Conservation (phyloP, 2,113 vertebrate genomes). For the Daubentonia madagascariensis region DNA sequence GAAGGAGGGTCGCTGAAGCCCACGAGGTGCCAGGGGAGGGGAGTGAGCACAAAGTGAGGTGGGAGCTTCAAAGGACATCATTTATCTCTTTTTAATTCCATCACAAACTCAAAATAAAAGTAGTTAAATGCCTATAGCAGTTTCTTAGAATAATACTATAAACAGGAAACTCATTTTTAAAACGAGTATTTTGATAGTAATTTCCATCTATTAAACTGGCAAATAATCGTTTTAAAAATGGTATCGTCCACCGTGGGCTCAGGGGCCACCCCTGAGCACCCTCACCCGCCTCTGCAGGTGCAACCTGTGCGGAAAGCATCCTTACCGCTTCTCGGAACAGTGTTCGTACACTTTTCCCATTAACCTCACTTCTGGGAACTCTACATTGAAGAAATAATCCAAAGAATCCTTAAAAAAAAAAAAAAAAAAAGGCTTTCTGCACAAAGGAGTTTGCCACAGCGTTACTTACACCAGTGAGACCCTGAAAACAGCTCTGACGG, state of each 20-base stretch:
- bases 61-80: not conserved
- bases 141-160: not conserved
- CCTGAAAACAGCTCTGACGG: not conserved
- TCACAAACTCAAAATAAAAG: not conserved
- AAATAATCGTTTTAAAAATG: not conserved
- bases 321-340: not conserved
- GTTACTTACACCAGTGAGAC: not conserved
- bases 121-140: not conserved
- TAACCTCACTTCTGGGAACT: not conserved
- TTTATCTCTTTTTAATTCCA: not conserved
- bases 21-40: accelerated
- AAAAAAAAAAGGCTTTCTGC: not conserved
- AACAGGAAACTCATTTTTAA: not conserved
- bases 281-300: too few species aligned
- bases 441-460: not conserved
- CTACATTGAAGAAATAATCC: not conserved
- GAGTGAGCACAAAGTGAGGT: not conserved
- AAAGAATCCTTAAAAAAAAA: not conserved
- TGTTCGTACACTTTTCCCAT: too few species aligned
- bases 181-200: not conserved
- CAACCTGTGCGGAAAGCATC: not conserved
- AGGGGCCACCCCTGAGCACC: too few species aligned
- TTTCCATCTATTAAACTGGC: not conserved
- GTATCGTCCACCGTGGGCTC: not conserved
- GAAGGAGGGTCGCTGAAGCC: not conserved